Evolutionary conservation across 2,113 vertebrate species (phyloP).

Genomic region (Elanus axillaris): DNA sequence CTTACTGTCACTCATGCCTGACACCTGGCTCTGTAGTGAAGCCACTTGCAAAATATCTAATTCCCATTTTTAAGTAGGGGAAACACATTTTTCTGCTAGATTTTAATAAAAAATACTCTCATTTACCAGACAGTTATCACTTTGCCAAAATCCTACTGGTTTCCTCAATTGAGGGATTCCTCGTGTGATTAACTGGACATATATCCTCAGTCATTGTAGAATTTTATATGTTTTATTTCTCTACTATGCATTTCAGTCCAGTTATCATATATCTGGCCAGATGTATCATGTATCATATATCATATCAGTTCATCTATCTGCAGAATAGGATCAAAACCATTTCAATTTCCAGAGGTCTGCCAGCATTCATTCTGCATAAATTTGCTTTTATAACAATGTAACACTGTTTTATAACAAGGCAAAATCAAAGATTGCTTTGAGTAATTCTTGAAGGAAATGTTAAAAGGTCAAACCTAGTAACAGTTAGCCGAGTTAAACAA

Average conservation of each 20-base stretch:
- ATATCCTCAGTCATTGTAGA: background rate
- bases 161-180: background rate
- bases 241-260: background rate
- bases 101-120: background rate
- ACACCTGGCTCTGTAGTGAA: background rate
- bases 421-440: conserved; percentile 11
- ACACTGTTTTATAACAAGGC: background rate
- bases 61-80: background rate
- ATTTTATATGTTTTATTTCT: background rate
- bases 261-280: background rate
- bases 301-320: background rate
- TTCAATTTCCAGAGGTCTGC: background rate
- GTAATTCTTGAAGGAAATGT: background rate
- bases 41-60: background rate
- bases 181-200: background rate
- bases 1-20: background rate
- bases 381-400: background rate
- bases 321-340: background rate
- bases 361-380: background rate
- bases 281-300: background rate
- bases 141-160: background rate
- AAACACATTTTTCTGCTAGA: background rate
- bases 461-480: conserved; percentile 46
- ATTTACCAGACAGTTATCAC: background rate
- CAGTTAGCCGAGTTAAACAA: conserved; percentile 43